Evolutionary conservation across 1,140 invertebrate species (phyloP), one percentile per base, ranked within the genome.

Genomic region (Anoplolepis gracilipes): DNA sequence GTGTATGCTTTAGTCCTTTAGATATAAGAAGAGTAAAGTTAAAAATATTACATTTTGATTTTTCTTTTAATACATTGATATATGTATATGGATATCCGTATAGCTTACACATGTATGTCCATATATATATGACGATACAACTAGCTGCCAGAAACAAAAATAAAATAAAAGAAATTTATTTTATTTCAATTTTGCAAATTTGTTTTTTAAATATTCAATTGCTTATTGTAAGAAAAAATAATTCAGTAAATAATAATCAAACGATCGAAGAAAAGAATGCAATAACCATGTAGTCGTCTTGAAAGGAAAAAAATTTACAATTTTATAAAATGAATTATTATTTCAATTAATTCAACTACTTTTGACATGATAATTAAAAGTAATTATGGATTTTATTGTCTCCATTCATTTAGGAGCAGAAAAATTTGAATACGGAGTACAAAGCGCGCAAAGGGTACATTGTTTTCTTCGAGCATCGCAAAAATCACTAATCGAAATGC

Each of bases 401-500:
- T 53, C 5, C 25, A 33, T 49, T 49, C 30, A 2, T 42, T 62
- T 33, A 67, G n/a, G 1, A 33, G 25, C 22, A 39, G 36, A 39
- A 4, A 39, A 42, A 3, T 39, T 22, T 46, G 36, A 53, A 78
- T 6, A 28, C 2, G 11, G 8, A 28, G 2, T n/a, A 0, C 7
- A n/a, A n/a, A n/a, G n/a, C n/a, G n/a, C n/a, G n/a, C 3, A 25
- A 36, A 69, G 7, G 7, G 6, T 55, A 19, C n/a, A n/a, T n/a
- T 33, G 19, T 0, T 6, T 1, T 61, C 57, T 19, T 49, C n/a
- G 33, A 72, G 19, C 8, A 42, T 67, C 22, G 11, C 57, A 81
- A 72, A 25, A 13, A 82, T 81, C 33, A 49, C 11, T 81, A 82
- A 72, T 82, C n/a, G 6, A 70, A 70, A 57, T 4, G 28, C 25